These are phyloP conservation scores for Neotoxoptera formosana DNA, from an alignment of 1,140 invertebrate genomes.

Conservation along the genomic window DNA sequence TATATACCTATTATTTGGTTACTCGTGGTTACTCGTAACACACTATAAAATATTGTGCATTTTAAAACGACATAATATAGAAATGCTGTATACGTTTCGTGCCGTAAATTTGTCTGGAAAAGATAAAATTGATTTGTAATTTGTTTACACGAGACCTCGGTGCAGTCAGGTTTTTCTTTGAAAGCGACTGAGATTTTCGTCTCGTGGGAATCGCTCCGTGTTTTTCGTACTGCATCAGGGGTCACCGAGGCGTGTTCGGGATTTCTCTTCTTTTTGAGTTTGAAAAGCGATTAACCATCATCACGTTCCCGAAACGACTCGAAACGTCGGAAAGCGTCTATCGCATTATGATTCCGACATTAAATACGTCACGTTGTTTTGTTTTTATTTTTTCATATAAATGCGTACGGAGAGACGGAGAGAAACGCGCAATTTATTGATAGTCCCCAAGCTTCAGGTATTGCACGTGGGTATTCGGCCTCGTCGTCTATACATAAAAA, in stretches of 20 bases:
- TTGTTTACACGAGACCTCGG: neutral
- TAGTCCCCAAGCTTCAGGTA: neutral
- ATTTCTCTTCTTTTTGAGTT: neutral
- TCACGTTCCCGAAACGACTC: neutral
- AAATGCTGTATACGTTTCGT: neutral
- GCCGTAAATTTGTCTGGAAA: neutral
- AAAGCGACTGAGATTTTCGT: neutral
- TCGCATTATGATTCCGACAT: neutral
- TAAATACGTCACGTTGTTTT: too few species aligned
- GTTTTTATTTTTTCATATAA: neutral
- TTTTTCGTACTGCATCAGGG: neutral
- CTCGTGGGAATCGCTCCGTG: neutral
- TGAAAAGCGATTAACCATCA: neutral
- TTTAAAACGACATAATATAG: neutral
- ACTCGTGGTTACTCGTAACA: neutral
- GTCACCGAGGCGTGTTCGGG: neutral
- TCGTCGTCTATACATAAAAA: too few species aligned
- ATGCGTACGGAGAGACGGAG: neutral
- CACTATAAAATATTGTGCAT: neutral
- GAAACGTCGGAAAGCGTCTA: neutral
- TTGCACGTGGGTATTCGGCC: neutral
- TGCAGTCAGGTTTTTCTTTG: neutral
- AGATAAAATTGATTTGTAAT: conserved; percentile 1
- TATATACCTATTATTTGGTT: neutral
- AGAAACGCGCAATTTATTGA: neutral